Evolutionary conservation across 2,888 invertebrate species (phyloP).

Genomic region (Scaptomyza flava): DNA sequence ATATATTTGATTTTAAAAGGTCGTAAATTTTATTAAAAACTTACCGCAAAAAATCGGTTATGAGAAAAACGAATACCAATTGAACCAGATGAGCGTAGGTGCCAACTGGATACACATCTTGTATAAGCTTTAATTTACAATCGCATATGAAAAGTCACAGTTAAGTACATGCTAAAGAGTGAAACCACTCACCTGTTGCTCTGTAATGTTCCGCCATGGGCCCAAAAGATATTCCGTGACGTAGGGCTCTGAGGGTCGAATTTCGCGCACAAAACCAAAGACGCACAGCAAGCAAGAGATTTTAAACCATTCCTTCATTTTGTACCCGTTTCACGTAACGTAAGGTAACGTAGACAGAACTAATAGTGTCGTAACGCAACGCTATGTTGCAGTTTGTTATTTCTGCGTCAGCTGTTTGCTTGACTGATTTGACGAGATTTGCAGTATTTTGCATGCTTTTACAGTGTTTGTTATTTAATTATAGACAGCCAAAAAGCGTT

Average conservation of each 20-base stretch:
- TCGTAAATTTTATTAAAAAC: background rate
- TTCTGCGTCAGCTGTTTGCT: constrained; percentile 13
- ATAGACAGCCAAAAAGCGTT: constrained; percentile 14
- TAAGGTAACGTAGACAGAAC: background rate
- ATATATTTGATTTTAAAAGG: background rate
- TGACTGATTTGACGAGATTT: constrained; percentile 5
- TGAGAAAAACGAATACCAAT: constrained; percentile 90
- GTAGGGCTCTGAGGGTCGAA: constrained; percentile 94
- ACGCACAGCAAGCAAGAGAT: constrained; percentile 90
- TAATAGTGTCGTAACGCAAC: constrained; percentile 2
- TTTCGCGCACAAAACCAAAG: constrained; percentile 93
- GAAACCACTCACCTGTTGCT: constrained; percentile 78
- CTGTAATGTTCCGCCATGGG: constrained; percentile 91
- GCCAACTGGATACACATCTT: constrained; percentile 93
- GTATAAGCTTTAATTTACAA: constrained; percentile 86
- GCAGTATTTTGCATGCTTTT: constrained; percentile 23
- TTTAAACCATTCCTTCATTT: constrained; percentile 87
- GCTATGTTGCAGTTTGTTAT: background rate
- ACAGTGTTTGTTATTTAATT: constrained; percentile 13
- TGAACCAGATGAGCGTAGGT: constrained; percentile 94
- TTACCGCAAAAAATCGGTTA: constrained; percentile 90
- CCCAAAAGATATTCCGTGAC: constrained; percentile 91
- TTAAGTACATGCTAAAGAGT: background rate
- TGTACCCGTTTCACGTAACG: constrained; percentile 30
- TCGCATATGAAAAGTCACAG: background rate